Base-by-base conservation (phyloP, 1,140 invertebrate genomes). In the Bombus balteatus region DNA sequence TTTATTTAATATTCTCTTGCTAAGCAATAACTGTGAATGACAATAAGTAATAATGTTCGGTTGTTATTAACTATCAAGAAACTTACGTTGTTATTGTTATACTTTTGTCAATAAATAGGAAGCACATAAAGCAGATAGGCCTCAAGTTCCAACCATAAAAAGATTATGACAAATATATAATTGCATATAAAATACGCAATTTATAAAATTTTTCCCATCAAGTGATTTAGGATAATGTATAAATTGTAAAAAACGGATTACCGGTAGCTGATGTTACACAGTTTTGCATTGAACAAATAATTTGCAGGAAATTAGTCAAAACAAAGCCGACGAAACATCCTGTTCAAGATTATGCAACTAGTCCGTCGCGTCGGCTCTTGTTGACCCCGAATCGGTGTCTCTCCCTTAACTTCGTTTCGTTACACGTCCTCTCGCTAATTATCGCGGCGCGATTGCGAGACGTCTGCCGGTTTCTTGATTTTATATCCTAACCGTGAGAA, bases 401-500 rank as follows among this genome's bases (percentile, higher is more conserved):
- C 75, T 86, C 57, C 47, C 66, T 78, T 68, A 34, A 47, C 78
- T 59, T 53, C 77, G 53, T 78, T 71, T 53, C 72, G 37, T 82
- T 66, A 41, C n/a, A 47, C n/a, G 68, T 84, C 5, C 75, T 57
- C 57, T 76, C 57, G 57, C 43, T 47, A 73, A 87, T 82, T 74
- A 47, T 37, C 57, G 41, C 53, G 39, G 71, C 43, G 32, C 32
- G 37, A 78, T 81, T 81, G 66, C 71, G 53, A 82, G 71, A 82
- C 13, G n/a, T 72, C 34, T 76, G 32, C 37, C n/a, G 39, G 62
- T 59, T 73, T 47, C 72, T 68, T 74, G 62, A 83, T 62, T 59
- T 75, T 78, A 28, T 43, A 83, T 76, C 12, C 34, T 53, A 66
- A 41, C 70, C 47, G 68, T 76, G 89, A 88, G 89, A 91, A 90